These are phyloP conservation scores for Mallotus villosus DNA, from an alignment of 2,797 vertebrate genomes.

Conservation along the genomic window DNA sequence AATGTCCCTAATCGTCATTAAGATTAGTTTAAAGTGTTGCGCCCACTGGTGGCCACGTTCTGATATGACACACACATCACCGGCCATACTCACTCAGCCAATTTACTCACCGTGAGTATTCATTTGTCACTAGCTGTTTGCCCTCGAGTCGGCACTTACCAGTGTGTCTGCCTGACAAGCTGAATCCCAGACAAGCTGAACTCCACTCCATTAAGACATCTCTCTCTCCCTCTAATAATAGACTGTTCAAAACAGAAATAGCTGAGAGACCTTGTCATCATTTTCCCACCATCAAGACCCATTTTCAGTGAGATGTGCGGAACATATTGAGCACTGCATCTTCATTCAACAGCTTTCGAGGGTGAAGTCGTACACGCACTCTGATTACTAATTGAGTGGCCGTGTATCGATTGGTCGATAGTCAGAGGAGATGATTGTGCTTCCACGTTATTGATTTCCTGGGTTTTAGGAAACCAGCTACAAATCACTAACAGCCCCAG, in stretches of 20 bases:
- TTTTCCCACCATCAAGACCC: slow-evolving; percentile 4
- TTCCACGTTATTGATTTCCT: slow-evolving; percentile 53
- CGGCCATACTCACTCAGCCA: too few relatives aligned
- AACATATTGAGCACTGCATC: slow-evolving; percentile 43
- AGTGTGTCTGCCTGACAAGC: background rate
- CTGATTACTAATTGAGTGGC: slow-evolving; percentile 58
- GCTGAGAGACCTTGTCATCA: background rate
- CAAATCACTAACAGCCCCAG: slow-evolving; percentile 37
- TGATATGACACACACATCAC: background rate
- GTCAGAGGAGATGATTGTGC: slow-evolving; percentile 62
- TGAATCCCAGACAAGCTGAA: background rate
- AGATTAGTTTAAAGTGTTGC: background rate
- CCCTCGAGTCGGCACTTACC: background rate
- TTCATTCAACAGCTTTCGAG: slow-evolving; percentile 10
- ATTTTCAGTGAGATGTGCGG: slow-evolving; percentile 26
- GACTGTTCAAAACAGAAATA: background rate
- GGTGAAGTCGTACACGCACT: slow-evolving; percentile 36
- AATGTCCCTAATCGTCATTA: background rate
- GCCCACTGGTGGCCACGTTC: background rate
- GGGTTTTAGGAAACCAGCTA: slow-evolving; percentile 40
- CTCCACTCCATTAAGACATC: background rate
- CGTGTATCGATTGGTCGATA: slow-evolving; percentile 59
- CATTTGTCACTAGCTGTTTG: background rate
- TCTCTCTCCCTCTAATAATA: background rate
- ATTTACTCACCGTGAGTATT: background rate